These are phyloP conservation scores for Dione juno DNA, from an alignment of 2,888 invertebrate genomes.

Conservation along the genomic window DNA sequence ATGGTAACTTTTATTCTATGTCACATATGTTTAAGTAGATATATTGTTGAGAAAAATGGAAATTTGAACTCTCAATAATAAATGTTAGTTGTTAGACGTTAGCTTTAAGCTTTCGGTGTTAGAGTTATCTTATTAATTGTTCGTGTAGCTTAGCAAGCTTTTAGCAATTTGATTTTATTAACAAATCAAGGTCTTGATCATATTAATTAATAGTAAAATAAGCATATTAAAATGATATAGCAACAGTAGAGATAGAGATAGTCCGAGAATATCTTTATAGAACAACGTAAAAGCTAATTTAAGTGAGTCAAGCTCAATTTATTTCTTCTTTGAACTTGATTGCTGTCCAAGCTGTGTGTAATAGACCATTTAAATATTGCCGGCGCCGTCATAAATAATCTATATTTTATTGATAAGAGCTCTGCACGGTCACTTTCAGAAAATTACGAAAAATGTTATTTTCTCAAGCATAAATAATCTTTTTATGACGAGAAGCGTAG, in stretches of 20 bases:
- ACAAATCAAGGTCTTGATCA: not conserved
- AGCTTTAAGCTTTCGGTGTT: no score
- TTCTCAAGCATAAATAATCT: conserved; percentile 83
- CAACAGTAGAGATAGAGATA: not conserved
- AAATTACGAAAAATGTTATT: conserved; percentile 82
- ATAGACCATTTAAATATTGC: conserved; percentile 54
- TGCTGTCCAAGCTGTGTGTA: conserved; percentile 41
- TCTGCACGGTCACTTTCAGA: conserved; percentile 71
- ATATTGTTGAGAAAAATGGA: not conserved
- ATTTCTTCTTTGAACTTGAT: conserved; percentile 34
- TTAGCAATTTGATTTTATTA: no score
- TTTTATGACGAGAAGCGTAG: conserved; percentile 83
- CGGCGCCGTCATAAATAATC: conserved; percentile 77
- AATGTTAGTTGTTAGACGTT: not conserved
- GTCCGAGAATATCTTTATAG: not conserved
- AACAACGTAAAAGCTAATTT: not conserved
- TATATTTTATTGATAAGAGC: conserved; percentile 78
- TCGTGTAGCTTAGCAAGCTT: no score
- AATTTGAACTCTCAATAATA: not conserved
- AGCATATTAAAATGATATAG: not conserved
- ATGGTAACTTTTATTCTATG: not conserved
- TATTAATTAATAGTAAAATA: not conserved
- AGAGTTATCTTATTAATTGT: no score
- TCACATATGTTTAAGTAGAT: not conserved
- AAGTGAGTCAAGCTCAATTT: conserved; percentile 16